Percentiles rank a stretch among this genome's conserved stretches.
Evolutionary conservation across 1,140 invertebrate species (phyloP).

Genomic region (Drosophila fuyamai): DNA sequence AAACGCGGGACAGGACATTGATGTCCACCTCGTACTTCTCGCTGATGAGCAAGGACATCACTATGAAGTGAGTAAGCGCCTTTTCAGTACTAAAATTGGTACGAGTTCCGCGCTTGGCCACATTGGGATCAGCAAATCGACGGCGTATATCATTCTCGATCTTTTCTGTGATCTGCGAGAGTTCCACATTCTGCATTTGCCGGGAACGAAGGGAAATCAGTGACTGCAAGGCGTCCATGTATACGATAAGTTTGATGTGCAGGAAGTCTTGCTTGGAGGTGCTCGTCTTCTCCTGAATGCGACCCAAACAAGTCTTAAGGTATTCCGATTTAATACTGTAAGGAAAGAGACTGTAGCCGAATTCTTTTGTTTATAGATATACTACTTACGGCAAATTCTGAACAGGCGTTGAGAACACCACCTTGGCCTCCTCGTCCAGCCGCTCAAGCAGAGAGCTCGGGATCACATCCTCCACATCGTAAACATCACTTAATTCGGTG

Average conservation of each 20-base stretch:
- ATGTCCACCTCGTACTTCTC: conserved; percentile 67
- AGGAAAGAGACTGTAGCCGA: not conserved
- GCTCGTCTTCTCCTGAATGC: conserved; percentile 50
- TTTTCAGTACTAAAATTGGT: conserved; percentile 73
- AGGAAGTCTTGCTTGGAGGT: conserved; percentile 50
- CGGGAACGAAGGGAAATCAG: conserved; percentile 64
- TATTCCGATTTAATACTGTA: conserved; percentile 71
- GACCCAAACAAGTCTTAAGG: conserved; percentile 49
- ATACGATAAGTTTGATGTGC: conserved; percentile 76
- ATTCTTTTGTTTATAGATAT: not conserved
- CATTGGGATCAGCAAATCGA: conserved; percentile 70
- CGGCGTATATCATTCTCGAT: conserved; percentile 78
- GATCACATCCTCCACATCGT: conserved; percentile 66
- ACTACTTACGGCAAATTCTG: conserved; percentile 67
- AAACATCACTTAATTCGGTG: conserved; percentile 58
- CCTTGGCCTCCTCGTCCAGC: conserved; percentile 77
- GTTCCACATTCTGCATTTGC: conserved; percentile 59
- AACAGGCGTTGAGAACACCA: conserved; percentile 45
- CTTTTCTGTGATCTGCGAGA: conserved; percentile 76
- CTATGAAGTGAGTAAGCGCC: conserved; percentile 79
- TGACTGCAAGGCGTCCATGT: conserved; percentile 74
- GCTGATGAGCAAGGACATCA: conserved; percentile 65
- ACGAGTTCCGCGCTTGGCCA: conserved; percentile 55
- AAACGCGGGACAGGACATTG: conserved; percentile 52
- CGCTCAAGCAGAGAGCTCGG: conserved; percentile 57